phyloP scores from a whole-genome alignment of 1,140 invertebrate species.

The Liolophura sinensis region DNA sequence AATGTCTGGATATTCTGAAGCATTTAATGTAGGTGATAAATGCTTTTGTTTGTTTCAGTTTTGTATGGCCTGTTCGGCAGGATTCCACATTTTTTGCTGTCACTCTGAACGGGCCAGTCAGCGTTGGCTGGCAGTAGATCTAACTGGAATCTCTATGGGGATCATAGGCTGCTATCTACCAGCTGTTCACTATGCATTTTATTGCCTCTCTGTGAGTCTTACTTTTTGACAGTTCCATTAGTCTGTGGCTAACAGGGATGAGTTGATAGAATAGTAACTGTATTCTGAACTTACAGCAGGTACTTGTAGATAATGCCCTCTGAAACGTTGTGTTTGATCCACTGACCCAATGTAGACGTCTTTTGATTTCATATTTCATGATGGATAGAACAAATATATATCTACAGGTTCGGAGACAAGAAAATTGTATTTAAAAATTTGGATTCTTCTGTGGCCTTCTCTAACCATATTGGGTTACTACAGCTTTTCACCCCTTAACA shows the following conservation, averaged over 20 bases:
- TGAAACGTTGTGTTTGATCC: background rate
- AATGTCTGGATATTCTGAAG: no score
- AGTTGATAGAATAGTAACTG: background rate
- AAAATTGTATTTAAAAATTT: no score
- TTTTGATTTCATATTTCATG: no score
- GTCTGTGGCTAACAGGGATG: background rate
- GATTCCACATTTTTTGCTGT: slow-evolving; percentile 94
- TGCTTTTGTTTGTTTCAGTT: slow-evolving; percentile 66
- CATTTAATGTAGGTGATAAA: no score
- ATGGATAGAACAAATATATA: no score
- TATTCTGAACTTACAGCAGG: background rate
- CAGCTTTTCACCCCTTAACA: no score
- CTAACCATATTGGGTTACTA: no score
- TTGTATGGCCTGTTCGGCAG: slow-evolving; percentile 89
- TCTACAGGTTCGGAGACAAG: no score
- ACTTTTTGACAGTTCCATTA: background rate
- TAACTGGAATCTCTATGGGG: slow-evolving; percentile 91
- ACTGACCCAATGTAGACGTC: background rate
- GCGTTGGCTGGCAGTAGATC: slow-evolving; percentile 86
- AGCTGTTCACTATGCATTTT: slow-evolving; percentile 95
- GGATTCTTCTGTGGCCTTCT: no score
- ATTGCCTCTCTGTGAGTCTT: slow-evolving; percentile 85
- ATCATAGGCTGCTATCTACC: slow-evolving; percentile 92
- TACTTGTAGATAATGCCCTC: background rate
- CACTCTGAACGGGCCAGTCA: slow-evolving; percentile 84